phyloP scores from a whole-genome alignment of 2,888 invertebrate species.

The Mesorhabditis belari region DNA sequence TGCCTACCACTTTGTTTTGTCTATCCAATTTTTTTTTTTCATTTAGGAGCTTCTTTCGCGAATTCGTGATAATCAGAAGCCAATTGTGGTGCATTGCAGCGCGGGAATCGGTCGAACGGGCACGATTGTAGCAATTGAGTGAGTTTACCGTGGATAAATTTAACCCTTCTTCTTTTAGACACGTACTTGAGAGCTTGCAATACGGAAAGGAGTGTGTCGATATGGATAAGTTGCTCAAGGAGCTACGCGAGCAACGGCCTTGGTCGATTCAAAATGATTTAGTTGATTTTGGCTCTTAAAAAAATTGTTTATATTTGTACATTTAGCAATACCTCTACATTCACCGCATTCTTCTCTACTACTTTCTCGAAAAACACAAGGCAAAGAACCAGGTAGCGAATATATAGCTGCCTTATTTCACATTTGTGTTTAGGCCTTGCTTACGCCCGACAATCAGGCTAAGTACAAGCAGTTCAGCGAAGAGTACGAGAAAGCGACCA shows the following conservation, averaged over 20 bases:
- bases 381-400: neutral
- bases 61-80: slow-evolving; percentile 17
- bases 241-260: slow-evolving; percentile 20
- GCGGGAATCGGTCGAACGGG: slow-evolving; percentile 20
- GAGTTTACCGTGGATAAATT: slow-evolving; percentile 6
- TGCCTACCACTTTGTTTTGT: slow-evolving; percentile 5
- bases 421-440: slow-evolving; percentile 1
- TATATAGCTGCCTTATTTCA: neutral
- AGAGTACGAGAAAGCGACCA: slow-evolving; percentile 24
- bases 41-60: slow-evolving; percentile 13
- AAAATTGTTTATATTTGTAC: neutral
- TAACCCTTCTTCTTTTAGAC: slow-evolving; percentile 1
- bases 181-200: slow-evolving; percentile 9
- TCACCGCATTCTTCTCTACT: slow-evolving; percentile 36
- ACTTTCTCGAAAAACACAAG: slow-evolving; percentile 33
- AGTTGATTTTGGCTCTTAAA: neutral
- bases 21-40: slow-evolving; percentile 17
- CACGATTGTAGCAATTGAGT: slow-evolving; percentile 37
- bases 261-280: slow-evolving; percentile 19
- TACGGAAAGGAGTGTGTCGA: slow-evolving; percentile 14
- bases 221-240: slow-evolving; percentile 9
- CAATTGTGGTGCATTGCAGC: slow-evolving; percentile 16
- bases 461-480: slow-evolving; percentile 24
- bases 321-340: slow-evolving; percentile 35
- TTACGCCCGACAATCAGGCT: slow-evolving; percentile 10